Evolutionary conservation across 2,888 invertebrate species (phyloP), one percentile per base, ranked within the genome.

Genomic region (Tinea pellionella): DNA sequence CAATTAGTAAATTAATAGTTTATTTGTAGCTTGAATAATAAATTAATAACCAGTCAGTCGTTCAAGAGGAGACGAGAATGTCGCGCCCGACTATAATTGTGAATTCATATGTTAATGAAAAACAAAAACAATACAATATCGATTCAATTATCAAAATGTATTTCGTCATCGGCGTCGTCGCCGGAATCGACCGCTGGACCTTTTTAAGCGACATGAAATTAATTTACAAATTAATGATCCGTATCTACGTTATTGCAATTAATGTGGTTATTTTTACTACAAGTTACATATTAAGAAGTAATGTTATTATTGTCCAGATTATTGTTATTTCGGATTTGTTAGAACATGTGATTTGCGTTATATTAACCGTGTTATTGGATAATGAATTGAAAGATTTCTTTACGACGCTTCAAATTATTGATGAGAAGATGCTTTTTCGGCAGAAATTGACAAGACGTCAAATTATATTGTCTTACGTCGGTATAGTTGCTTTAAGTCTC

Each of bases 91-190:
- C 65, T 3, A 68, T 73, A 42, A 70, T 67, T 32, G 68, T 75
- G 15, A 77, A 79, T 59, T 73, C 73, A n/a, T 75, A 72, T 58
- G 62, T 77, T 9, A 62, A 67, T 60, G 63, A 65, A 59, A 64
- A 64, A 53, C 63, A 66, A 6, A 68, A 68, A 60, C 63, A 62
- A 0, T 67, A 66, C 47, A 63, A 76, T 19, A 78, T 47, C 15
- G 47, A 79, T 61, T 58, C 61, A 12, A 63, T 77, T 61, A 73
- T 78, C 0, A 75, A 73, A 61, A 62, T 69, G 0, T 74, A 72
- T 53, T 67, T 77, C 11, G 53, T 69, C 29, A 60, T 62, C 15
- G 73, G 71, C 63, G 57, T 68, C 7, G 29, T 66, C 15, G 61
- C 73, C 2, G 78, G 78, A 7, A 62, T 72, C 15, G 67, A 72